Evolutionary conservation across 2,797 vertebrate genomes (phyloP).

Genomic region (Allobates femoralis): DNA sequence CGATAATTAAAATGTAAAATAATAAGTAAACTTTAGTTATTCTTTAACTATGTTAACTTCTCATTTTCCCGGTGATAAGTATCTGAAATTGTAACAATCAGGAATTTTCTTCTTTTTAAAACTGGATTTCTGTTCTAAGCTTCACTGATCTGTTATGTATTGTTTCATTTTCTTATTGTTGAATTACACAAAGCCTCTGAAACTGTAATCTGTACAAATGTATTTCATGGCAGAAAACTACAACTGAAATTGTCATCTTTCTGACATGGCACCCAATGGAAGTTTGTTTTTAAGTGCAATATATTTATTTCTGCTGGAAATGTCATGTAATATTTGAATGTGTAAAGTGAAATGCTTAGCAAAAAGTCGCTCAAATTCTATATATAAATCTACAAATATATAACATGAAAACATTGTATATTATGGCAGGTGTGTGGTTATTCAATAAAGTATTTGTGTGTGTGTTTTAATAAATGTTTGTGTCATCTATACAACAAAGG

Average conservation of each 20-base stretch:
- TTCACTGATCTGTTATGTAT: slow-evolving; percentile 73
- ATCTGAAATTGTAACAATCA: background rate
- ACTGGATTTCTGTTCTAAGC: slow-evolving; percentile 70
- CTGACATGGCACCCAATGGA: slow-evolving; percentile 77
- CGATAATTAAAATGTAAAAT: too few species aligned
- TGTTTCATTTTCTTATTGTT: slow-evolving; percentile 76
- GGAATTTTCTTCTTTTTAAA: slow-evolving; percentile 43
- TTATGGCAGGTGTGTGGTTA: slow-evolving; percentile 76
- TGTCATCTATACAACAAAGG: background rate
- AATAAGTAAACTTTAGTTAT: background rate
- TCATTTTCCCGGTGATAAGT: background rate
- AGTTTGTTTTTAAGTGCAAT: slow-evolving; percentile 98
- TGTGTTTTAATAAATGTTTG: slow-evolving; percentile 68
- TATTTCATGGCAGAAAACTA: slow-evolving; percentile 74
- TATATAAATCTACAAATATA: slow-evolving; percentile 68
- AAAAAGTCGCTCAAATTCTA: slow-evolving; percentile 87
- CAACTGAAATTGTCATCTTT: slow-evolving; percentile 76
- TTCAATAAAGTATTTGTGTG: slow-evolving; percentile 79
- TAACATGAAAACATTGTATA: slow-evolving; percentile 80
- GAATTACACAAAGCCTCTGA: slow-evolving; percentile 76
- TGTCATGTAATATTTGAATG: slow-evolving; percentile 89
- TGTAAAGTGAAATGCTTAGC: slow-evolving; percentile 85
- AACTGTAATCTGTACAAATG: slow-evolving; percentile 72
- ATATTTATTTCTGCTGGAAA: slow-evolving; percentile 99
- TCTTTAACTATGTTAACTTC: background rate